A percentile compares a stretch with the other conserved stretches of the same genome.
Conservation (phyloP, 2,113 vertebrate species). For the Meles meles region DNA sequence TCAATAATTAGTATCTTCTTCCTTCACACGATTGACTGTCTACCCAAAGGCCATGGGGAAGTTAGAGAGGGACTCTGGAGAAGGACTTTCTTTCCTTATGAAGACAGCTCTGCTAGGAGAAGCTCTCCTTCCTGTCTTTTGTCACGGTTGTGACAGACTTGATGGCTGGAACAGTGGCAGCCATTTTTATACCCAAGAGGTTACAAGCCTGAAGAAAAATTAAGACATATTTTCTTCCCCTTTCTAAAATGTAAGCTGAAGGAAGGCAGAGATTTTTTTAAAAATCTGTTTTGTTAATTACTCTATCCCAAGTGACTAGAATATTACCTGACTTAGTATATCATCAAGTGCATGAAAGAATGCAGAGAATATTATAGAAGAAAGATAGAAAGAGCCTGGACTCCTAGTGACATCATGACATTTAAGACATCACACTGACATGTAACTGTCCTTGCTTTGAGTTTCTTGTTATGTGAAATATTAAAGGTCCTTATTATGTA, state of each 20-base stretch:
- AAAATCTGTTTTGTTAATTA: neutral
- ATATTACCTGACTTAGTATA: neutral
- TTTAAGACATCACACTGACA: neutral
- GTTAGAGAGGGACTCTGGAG: neutral
- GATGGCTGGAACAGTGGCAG: neutral
- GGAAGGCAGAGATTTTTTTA: neutral
- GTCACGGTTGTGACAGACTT: neutral
- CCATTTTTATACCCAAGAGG: neutral
- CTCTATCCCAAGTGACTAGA: neutral
- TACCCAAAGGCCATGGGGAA: neutral
- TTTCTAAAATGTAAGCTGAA: neutral
- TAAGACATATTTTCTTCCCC: neutral
- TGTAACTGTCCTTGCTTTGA: neutral
- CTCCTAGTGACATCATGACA: neutral
- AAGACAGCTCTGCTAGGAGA: neutral
- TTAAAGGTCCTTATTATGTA: neutral
- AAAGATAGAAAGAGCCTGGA: neutral
- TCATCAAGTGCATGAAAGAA: neutral
- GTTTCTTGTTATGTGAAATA: neutral
- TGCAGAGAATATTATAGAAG: neutral
- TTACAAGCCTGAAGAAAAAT: neutral
- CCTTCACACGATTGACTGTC: neutral
- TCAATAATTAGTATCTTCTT: neutral
- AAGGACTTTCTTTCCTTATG: neutral
- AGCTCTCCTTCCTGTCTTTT: neutral